Base-by-base conservation (phyloP, 2,797 vertebrate species). In the Luscinia luscinia region DNA sequence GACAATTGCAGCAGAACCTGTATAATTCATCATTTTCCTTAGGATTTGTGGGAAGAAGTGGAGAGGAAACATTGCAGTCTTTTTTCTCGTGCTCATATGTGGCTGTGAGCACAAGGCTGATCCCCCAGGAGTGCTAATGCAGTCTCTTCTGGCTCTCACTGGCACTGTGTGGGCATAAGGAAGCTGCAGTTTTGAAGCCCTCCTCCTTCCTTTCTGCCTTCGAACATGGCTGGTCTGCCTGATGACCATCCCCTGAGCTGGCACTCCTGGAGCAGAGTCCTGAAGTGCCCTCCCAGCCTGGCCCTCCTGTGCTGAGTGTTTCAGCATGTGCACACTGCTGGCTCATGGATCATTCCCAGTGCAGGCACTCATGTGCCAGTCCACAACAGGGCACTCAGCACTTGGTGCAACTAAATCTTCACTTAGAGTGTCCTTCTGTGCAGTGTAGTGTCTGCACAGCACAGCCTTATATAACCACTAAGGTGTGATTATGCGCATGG, bases 201-300 rank as follows among this genome's bases (percentile, higher is more conserved):
- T 66, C 12, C 49, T 68, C 18, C 51, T 52, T 62, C 21, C 6
- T 48, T 76, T 40, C 27, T 59, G 15, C 24, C 49, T 72, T 79
- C 63, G 72, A 79, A 13, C 9, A 15, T 8, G 17, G 11, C 30
- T 43, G 23, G 2, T 66, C 40, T 58, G 5, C 61, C 36, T 55
- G 72, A 59, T 75, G 66, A 12, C 28, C n/a, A 9, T n/a, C 7
- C 15, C 26, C 7, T 67, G 52, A 17, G 34, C 4, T 46, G 34
- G 27, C 0, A 0, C 41, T 82, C 48, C 34, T 49, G 45, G 28
- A 85, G 27, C n/a, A 21, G 36, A 61, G 16, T 59, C 36, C 45
- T 32, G 13, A 75, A 6, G 4, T 9, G 5, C 0, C 4, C n/a
- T 75, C 0, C 0, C 36, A 54, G 30, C 11, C 18, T 59, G 3